A percentile compares a stretch with the other conserved stretches of the same genome.
Conservation (phyloP, 2,113 vertebrate species). For the Entomyzon cyanotis region DNA sequence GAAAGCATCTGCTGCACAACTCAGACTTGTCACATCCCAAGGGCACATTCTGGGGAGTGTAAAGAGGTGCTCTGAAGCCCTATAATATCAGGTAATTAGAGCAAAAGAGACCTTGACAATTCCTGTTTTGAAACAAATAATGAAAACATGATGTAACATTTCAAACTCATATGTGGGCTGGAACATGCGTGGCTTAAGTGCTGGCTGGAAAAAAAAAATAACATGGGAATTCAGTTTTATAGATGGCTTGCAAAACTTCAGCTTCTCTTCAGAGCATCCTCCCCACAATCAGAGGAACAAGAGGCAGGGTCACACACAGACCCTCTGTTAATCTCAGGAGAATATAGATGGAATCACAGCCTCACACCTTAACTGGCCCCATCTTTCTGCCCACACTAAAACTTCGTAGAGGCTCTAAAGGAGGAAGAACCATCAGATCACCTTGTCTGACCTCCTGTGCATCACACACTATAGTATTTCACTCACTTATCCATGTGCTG, state of each 20-base stretch:
- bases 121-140: constrained; percentile 44
- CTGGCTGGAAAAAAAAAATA: neutral
- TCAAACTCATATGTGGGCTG: constrained; percentile 7
- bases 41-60: neutral
- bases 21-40: constrained; percentile 22
- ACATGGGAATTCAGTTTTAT: neutral
- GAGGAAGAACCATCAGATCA: neutral
- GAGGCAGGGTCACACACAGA: neutral
- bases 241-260: neutral
- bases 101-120: constrained; percentile 3
- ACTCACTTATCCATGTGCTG: neutral
- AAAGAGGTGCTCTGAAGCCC: neutral
- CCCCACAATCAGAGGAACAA: neutral
- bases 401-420: neutral
- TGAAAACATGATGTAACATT: constrained; percentile 42
- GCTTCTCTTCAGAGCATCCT: neutral
- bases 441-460: constrained; percentile 49
- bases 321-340: neutral
- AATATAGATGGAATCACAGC: neutral
- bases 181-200: neutral
- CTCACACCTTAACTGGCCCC: neutral
- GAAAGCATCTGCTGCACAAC: constrained; percentile 38
- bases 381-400: neutral
- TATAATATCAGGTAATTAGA: constrained; percentile 39
- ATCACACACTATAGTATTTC: constrained; percentile 40